These are phyloP conservation scores for Karalla daura DNA, from an alignment of 2,797 vertebrate species.

Conservation along the genomic window DNA sequence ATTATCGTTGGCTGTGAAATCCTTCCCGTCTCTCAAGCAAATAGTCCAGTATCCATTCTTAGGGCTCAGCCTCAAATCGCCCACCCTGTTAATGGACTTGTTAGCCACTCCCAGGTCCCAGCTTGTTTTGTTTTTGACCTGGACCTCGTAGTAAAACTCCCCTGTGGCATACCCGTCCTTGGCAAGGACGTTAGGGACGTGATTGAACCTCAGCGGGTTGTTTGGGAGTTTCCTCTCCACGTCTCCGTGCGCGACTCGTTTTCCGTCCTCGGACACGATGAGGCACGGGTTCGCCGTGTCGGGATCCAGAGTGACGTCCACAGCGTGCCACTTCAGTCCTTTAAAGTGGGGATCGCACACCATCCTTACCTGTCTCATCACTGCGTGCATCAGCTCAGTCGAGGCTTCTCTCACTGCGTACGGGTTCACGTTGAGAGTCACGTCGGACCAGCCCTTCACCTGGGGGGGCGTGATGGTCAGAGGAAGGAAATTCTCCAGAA, in stretches of 20 bases:
- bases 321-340: conserved; percentile 51
- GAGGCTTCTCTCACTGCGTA: conserved; percentile 18
- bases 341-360: conserved; percentile 66
- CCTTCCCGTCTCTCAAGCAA: conserved; percentile 52
- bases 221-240: conserved; percentile 2
- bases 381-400: conserved; percentile 21
- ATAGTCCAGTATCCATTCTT: conserved; percentile 70
- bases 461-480: neutral
- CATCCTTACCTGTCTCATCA: conserved; percentile 44
- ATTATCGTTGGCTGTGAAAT: conserved; percentile 38
- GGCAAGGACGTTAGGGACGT: conserved; percentile 57
- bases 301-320: conserved; percentile 64
- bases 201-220: conserved; percentile 55
- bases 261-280: conserved; percentile 53
- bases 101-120: conserved; percentile 70
- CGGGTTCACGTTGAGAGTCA: conserved; percentile 7
- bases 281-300: conserved; percentile 65
- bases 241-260: conserved; percentile 49
- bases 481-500: conserved; percentile 37
- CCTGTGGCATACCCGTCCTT: conserved; percentile 60
- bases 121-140: conserved; percentile 63
- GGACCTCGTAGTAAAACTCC: conserved; percentile 70
- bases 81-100: conserved; percentile 68
- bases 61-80: conserved; percentile 57
- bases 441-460: conserved; percentile 51